Base-by-base conservation (phyloP, 2,797 vertebrate genomes). In the Enteromius unitaeniatus region DNA sequence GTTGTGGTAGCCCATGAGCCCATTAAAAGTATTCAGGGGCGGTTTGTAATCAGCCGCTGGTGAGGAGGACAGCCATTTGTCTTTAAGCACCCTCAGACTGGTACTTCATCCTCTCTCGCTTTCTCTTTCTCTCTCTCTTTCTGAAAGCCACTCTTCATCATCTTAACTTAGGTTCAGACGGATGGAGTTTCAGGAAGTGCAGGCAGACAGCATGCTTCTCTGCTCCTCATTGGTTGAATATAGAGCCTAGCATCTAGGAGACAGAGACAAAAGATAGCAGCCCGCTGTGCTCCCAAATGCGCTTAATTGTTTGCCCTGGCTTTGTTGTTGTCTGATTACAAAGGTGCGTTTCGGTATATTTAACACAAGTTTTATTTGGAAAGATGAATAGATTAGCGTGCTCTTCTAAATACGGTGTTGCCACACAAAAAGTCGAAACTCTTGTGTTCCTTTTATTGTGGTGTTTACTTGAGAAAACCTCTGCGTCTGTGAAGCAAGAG, bases 121-220 rank as follows among this genome's bases (percentile, higher is more conserved):
- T 21, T 85, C 17, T 77, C 40, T 70, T 11, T 51, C 68, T 73
- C 47, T 40, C 47, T 49, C 51, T 78, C 51, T 81, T 40, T 79
- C 31, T 73, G 64, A 77, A 84, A 84, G 84, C 87, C 68, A 78
- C 77, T 85, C 74, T 83, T 76, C 47, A 79, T 87, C 86, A 87
- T 82, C 69, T 67, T 51, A 81, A 79, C 84, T 67, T 75, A 11
- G 14, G 5, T 49, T 78, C 31, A 78, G 84, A 76, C 26, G 62
- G 47, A 77, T 75, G 70, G 74, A 51, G 28, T 72, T 74, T 74
- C 45, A 34, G 42, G 62, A 81, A 70, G 62, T 80, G 7, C 69
- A 15, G 81, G 69, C 73, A 4, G 73, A 79, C 37, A 42, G 68
- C 34, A 77, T 19, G 78, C 58, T 23, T 34, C 64, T 74, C 49